Evolutionary conservation across 1,140 invertebrate genomes (phyloP).

Genomic region (Penaeus vannamei): DNA sequence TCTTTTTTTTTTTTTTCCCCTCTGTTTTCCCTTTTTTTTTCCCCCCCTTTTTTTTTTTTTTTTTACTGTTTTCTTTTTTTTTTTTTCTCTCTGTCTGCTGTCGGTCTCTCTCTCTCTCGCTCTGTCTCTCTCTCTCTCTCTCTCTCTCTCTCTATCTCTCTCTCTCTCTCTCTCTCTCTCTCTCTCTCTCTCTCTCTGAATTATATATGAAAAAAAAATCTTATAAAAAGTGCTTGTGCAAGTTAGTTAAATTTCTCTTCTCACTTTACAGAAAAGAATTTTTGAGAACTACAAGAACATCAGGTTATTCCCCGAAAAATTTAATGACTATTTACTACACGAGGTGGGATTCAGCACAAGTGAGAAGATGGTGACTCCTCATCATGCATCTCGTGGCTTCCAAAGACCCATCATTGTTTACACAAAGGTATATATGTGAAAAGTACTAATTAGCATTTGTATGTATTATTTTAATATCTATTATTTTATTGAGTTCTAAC

Average conservation of each 20-base stretch:
- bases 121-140: no score
- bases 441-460: neutral
- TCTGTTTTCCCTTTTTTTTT: no score
- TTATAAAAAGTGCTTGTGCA: no score
- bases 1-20: no score
- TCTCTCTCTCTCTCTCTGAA: no score
- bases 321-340: conserved; percentile 91
- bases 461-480: neutral
- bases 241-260: conserved; percentile 30
- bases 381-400: conserved; percentile 90
- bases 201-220: no score
- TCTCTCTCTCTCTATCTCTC: no score
- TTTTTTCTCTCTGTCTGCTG: neutral
- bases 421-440: conserved; percentile 76
- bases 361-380: conserved; percentile 86
- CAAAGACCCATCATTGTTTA: conserved; percentile 89
- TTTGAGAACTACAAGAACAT: conserved; percentile 89
- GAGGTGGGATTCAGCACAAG: conserved; percentile 93
- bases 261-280: conserved; percentile 83
- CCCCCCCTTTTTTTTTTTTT: no score
- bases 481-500: neutral
- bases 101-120: neutral
- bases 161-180: no score
- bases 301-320: conserved; percentile 89
- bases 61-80: no score